Percentiles rank a stretch among this genome's conserved stretches.
Conservation (phyloP, 2,113 vertebrate species). For the Etheostoma spectabile region DNA sequence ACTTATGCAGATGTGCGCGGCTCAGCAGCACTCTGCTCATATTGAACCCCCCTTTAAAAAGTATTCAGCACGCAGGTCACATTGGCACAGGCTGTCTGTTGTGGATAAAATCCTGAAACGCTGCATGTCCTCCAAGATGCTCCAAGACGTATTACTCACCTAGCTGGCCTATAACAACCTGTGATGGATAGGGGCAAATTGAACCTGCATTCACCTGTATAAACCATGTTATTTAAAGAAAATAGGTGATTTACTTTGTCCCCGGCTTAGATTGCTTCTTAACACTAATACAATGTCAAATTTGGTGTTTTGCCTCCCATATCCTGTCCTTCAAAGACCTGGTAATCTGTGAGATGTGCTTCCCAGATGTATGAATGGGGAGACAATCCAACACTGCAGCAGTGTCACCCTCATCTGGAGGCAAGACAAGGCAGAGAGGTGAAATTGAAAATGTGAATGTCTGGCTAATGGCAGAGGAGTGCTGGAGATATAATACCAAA, state of each 20-base stretch:
- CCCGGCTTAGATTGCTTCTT: slow-evolving; percentile 33
- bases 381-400: slow-evolving; percentile 28
- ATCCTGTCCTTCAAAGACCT: background rate
- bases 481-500: slow-evolving; percentile 73
- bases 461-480: slow-evolving; percentile 64
- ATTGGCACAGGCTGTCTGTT: slow-evolving; percentile 57
- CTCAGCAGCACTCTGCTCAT: slow-evolving; percentile 63
- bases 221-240: slow-evolving; percentile 40
- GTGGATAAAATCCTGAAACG: slow-evolving; percentile 63
- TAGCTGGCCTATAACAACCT: slow-evolving; percentile 37
- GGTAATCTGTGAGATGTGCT: slow-evolving; percentile 26
- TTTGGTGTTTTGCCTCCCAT: slow-evolving; percentile 20
- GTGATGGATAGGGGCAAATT: slow-evolving; percentile 65
- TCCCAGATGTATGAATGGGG: slow-evolving; percentile 33
- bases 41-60: slow-evolving; percentile 53
- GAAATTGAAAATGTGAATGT: slow-evolving; percentile 78
- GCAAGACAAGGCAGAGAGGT: slow-evolving; percentile 63
- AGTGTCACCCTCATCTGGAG: slow-evolving; percentile 60
- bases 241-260: slow-evolving; percentile 36
- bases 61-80: slow-evolving; percentile 81
- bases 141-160: slow-evolving; percentile 64
- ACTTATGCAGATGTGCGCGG: slow-evolving; percentile 78
- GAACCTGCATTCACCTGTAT: slow-evolving; percentile 45
- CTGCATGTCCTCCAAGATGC: slow-evolving; percentile 46
- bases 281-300: slow-evolving; percentile 34